Evolutionary conservation across 1,140 invertebrate species (phyloP).

Genomic region (Saccostrea glomerata): DNA sequence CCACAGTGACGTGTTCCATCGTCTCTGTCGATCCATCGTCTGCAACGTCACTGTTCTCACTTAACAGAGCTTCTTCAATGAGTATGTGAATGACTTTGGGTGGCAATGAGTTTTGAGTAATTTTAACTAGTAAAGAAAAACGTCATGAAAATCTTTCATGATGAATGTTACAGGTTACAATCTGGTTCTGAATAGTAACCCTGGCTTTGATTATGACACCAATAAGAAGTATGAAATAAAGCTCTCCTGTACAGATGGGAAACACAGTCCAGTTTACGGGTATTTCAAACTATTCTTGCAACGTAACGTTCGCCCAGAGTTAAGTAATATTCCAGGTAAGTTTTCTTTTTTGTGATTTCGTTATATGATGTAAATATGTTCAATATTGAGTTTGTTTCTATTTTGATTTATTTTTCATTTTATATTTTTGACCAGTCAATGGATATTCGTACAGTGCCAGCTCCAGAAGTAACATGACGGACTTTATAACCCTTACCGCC

Average conservation of each 20-base stretch:
- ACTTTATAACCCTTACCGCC: background rate
- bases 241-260: slow-evolving; percentile 26
- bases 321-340: slow-evolving; percentile 38
- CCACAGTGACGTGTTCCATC: background rate
- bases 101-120: background rate
- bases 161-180: background rate
- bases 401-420: background rate
- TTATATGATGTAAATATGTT: background rate
- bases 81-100: background rate
- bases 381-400: background rate
- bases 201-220: slow-evolving; percentile 10
- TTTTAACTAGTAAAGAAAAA: background rate
- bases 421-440: background rate
- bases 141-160: background rate
- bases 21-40: slow-evolving; percentile 14
- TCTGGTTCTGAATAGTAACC: background rate
- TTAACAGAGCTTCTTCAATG: background rate
- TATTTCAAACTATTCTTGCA: slow-evolving; percentile 43
- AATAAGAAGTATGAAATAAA: slow-evolving; percentile 3
- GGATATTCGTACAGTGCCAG: background rate
- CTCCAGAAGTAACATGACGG: background rate
- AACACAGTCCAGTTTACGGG: background rate
- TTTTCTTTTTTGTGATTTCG: background rate
- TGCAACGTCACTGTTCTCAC: background rate
- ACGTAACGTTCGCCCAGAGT: slow-evolving; percentile 21